Evolutionary conservation across 1,140 invertebrate species (phyloP), one percentile per base, ranked within the genome.

Genomic region (Drosophila bipectinata): DNA sequence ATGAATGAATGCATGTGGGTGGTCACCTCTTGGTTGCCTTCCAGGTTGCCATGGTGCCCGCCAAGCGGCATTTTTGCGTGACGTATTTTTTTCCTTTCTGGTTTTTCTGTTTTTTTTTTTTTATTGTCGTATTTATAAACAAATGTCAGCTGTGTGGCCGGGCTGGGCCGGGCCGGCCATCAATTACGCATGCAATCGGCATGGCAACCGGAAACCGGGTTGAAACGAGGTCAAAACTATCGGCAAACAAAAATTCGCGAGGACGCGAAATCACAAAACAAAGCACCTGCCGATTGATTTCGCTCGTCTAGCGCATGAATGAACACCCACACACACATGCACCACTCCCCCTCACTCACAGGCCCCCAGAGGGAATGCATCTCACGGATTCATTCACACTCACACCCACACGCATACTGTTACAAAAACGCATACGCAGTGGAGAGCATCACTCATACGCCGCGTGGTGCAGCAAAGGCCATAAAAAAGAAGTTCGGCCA

Each of bases 151-250:
- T 87, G 82, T 85, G 34, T 12, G 4, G 26, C 26, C 26, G 6
- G 26, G 26, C 5, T 4, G 26, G 26, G 26, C 26, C 26, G 30
- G 67, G 49, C 30, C 60, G 60, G 51, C 67, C 82, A 87, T 83
- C 79, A 83, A 83, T 87, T 87, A 87, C 83, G 79, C 83, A 87
- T 82, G 83, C 83, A 87, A 82, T 77, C 77, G 69, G 51, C 55
- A 67, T 44, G 45, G 55, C 53, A 15, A n/a, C 34, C 49, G 8
- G 3, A 34, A 14, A 18, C 18, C 34, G 54, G 49, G 51, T 57
- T 56, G 71, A 87, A 87, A 83, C 79, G 66, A 87, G 82, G 82
- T 85, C 82, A 85, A 85, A 85, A 85, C 82, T 85, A 85, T 87
- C 78, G 67, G 75, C 79, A 82, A 87, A 82, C 83, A 88, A 73